Percentiles rank a stretch among this genome's conserved stretches.
These are phyloP conservation scores for Nephrocerus scutellatus DNA, from an alignment of 2,888 invertebrate species.

Conservation along the genomic window DNA sequence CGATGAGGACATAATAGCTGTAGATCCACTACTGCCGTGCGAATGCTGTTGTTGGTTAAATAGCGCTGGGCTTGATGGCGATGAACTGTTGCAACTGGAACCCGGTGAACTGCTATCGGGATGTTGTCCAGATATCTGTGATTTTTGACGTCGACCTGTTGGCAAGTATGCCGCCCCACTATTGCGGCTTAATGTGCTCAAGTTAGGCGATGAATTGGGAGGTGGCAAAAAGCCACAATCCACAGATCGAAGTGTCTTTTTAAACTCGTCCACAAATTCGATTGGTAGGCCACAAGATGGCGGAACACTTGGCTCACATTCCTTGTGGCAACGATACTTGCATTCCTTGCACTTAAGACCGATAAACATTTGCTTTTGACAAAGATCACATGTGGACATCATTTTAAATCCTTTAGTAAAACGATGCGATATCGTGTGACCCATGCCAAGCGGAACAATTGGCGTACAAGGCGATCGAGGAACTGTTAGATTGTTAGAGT, in stretches of 20 bases:
- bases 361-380: slow-evolving; percentile 81
- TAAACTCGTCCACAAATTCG: slow-evolving; percentile 76
- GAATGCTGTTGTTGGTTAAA: slow-evolving; percentile 45
- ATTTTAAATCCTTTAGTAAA: slow-evolving; percentile 84
- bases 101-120: slow-evolving; percentile 89
- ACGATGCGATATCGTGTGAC: slow-evolving; percentile 82
- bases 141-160: slow-evolving; percentile 24
- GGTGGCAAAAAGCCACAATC: slow-evolving; percentile 30
- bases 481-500: slow-evolving; percentile 45
- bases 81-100: slow-evolving; percentile 93
- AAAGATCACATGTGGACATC: slow-evolving; percentile 83
- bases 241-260: slow-evolving; percentile 60
- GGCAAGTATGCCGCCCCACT: slow-evolving; percentile 20
- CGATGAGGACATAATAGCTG: slow-evolving; percentile 28
- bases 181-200: slow-evolving; percentile 33
- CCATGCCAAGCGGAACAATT: slow-evolving; percentile 71
- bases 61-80: slow-evolving; percentile 88
- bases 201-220: slow-evolving; percentile 43
- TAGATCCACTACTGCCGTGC: slow-evolving; percentile 35
- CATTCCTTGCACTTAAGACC: slow-evolving; percentile 90
- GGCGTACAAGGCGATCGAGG: slow-evolving; percentile 69
- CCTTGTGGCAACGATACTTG: slow-evolving; percentile 70
- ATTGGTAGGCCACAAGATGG: slow-evolving; percentile 88
- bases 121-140: slow-evolving; percentile 31
- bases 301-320: slow-evolving; percentile 85